Percentiles rank a stretch among this genome's conserved stretches.
phyloP scores from a whole-genome alignment of 2,888 invertebrate species.

The Hirtodrosophila trivittata region DNA sequence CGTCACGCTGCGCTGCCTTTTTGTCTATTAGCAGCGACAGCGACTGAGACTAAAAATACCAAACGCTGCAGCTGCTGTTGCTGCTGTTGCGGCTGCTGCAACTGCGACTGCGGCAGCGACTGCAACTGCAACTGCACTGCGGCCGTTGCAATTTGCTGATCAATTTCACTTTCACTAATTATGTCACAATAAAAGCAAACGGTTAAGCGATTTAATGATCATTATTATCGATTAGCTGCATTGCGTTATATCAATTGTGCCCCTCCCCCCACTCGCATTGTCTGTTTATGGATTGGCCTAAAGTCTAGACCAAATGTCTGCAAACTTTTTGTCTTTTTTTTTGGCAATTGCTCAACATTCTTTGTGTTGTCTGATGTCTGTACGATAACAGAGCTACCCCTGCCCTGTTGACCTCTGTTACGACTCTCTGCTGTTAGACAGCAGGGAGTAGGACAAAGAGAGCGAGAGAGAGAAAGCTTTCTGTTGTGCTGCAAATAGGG shows the following conservation, averaged over 20 bases:
- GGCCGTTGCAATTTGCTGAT: conserved; percentile 40
- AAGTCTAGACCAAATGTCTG: background rate
- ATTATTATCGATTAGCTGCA: conserved; percentile 27
- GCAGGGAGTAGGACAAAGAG: background rate
- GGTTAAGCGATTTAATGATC: conserved; percentile 36
- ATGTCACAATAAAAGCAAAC: conserved; percentile 72
- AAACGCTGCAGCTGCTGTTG: conserved; percentile 18
- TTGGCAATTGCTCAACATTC: conserved; percentile 65
- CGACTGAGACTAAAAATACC: conserved; percentile 21
- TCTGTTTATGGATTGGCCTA: background rate
- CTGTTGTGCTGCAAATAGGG: conserved; percentile 30
- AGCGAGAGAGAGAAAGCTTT: conserved; percentile 17
- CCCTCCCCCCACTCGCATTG: background rate
- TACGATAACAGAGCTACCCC: conserved; percentile 11
- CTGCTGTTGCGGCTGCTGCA: conserved; percentile 9
- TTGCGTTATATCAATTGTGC: conserved; percentile 11
- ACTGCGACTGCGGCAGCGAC: conserved; percentile 9
- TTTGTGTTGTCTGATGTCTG: conserved; percentile 38
- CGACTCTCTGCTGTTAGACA: background rate
- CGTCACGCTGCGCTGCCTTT: conserved; percentile 50
- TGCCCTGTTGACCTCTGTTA: background rate
- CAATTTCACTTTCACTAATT: conserved; percentile 81
- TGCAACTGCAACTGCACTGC: conserved; percentile 3
- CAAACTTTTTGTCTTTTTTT: conserved; percentile 12
- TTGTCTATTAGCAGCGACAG: conserved; percentile 22